Conservation (phyloP, 2,113 vertebrate genomes). For the Takifugu bimaculatus region DNA sequence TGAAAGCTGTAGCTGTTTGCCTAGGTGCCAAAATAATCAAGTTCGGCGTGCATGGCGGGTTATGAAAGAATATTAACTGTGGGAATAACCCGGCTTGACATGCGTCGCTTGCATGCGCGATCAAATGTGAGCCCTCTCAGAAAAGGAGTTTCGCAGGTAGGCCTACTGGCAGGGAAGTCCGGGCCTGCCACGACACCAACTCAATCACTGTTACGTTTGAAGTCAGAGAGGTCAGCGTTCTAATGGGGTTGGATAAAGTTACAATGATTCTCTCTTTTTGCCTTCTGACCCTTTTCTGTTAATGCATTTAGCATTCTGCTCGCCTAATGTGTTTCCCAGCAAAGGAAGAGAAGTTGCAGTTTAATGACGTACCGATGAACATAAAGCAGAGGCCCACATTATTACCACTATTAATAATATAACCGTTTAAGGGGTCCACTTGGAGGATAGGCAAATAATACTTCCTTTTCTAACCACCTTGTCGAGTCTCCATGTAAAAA, state of each 20-base stretch:
- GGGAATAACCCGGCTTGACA: constrained; percentile 75
- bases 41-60: constrained; percentile 68
- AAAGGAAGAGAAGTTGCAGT: constrained; percentile 57
- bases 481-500: constrained; percentile 50
- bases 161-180: constrained; percentile 66
- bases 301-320: constrained; percentile 69
- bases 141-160: constrained; percentile 74
- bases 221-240: constrained; percentile 67
- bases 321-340: constrained; percentile 71
- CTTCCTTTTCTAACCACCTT: constrained; percentile 61
- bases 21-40: constrained; percentile 77
- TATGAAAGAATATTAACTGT: constrained; percentile 78
- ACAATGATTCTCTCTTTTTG: constrained; percentile 62
- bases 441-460: constrained; percentile 69
- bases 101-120: constrained; percentile 64
- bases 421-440: constrained; percentile 71
- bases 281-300: constrained; percentile 57
- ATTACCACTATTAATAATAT: constrained; percentile 73
- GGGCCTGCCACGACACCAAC: constrained; percentile 67
- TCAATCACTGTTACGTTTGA: constrained; percentile 71
- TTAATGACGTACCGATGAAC: constrained; percentile 68
- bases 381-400: constrained; percentile 61
- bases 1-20: constrained; percentile 70
- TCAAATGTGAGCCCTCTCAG: constrained; percentile 66
- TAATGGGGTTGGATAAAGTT: constrained; percentile 69